Evolutionary conservation across 2,797 vertebrate genomes (phyloP), one percentile per base, ranked within the genome.

Genomic region (Anguilla marmorata): DNA sequence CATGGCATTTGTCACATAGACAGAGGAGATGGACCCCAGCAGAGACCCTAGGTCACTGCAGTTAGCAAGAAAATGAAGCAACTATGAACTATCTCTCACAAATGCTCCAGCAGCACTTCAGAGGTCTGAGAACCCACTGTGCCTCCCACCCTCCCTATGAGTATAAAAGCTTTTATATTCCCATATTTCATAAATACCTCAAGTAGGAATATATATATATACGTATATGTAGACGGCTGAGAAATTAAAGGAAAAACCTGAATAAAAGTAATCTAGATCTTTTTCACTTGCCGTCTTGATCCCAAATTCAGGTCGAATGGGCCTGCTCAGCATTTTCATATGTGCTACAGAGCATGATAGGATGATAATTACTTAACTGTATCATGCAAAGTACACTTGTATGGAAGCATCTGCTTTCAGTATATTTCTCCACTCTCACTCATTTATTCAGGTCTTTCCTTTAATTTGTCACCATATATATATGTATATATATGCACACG

Each of bases 41-140:
- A 74, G 66, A 66, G 80, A 76, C 0, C n/a, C 7, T 24, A 56
- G 45, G 16, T 83, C 56, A 52, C 69, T 45, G 27, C 63, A 30
- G 52, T 86, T 50, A 56, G 87, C 45, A 54, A 33, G 56, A 30
- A 76, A 76, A 14, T 63, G 69, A 88, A 45, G 33, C 48, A 60
- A 82, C 72, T 56, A 41, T n/a, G 85, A 41, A 87, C 45, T 52
- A 14, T 12, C 37, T 86, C 48, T 82, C 50, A 82, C 21, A 74
- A 82, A 82, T 63, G 76, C 30, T 8, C 9, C 30, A 56, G 63
- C 0, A 12, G 7, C 30, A 54, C 56, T 58, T 76, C 60, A 41
- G 11, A n/a, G 33, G 45, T 58, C n/a, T 60, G 69, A 6, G 41
- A 48, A 69, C 37, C 30, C n/a, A 52, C 41, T 60, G 74, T 41